Conservation (phyloP, 2,888 invertebrate genomes). For the Tenthredo scrophulariae region DNA sequence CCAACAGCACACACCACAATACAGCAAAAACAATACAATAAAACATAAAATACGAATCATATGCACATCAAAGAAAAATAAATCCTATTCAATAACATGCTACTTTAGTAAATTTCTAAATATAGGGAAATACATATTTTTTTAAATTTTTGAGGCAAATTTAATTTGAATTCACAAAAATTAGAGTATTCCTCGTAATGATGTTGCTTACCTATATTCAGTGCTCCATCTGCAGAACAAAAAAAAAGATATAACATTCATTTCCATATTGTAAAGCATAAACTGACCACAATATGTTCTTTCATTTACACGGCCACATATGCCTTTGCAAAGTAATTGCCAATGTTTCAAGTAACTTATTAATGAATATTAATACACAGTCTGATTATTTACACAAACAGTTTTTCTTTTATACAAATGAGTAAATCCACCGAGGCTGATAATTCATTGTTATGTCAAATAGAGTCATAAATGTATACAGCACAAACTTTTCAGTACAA, state of each 20-base stretch:
- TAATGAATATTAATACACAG: background rate
- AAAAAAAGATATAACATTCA: slow-evolving; percentile 57
- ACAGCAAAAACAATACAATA: slow-evolving; percentile 58
- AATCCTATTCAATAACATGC: background rate
- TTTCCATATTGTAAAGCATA: background rate
- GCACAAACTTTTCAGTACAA: background rate
- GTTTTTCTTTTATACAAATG: background rate
- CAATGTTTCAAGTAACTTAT: background rate
- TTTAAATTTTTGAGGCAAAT: slow-evolving; percentile 53
- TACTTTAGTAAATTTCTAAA: background rate
- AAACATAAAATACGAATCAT: slow-evolving; percentile 53
- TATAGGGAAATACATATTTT: no score
- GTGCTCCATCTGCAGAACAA: slow-evolving; percentile 75
- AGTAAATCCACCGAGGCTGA: background rate
- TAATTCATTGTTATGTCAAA: background rate
- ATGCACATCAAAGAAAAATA: slow-evolving; percentile 3
- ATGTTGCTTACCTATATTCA: slow-evolving; percentile 74
- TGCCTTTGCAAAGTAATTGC: background rate
- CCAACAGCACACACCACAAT: slow-evolving; percentile 61
- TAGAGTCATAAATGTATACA: background rate
- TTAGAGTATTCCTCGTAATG: slow-evolving; percentile 15
- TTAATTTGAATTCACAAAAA: slow-evolving; percentile 27
- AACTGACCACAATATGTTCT: background rate
- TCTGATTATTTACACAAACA: slow-evolving; percentile 3
- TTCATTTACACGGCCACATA: background rate